Percentiles rank a stretch among this genome's conserved stretches.
Evolutionary conservation across 2,888 invertebrate genomes (phyloP).

Genomic region (Drepana falcataria): DNA sequence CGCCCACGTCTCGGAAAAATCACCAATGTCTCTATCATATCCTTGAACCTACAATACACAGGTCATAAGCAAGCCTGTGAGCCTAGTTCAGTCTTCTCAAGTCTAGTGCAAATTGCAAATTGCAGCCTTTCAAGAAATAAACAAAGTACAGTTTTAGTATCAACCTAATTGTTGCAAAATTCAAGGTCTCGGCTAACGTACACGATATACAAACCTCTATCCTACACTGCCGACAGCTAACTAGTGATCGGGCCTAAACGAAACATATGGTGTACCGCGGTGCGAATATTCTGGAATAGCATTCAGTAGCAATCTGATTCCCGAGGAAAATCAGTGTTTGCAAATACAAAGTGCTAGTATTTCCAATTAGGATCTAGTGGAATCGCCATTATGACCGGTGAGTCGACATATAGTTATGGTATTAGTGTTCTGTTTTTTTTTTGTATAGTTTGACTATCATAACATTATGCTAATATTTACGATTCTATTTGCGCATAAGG

Average conservation of each 20-base stretch:
- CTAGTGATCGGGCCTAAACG: slow-evolving; percentile 46
- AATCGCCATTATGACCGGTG: slow-evolving; percentile 23
- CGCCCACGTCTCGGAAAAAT: slow-evolving; percentile 41
- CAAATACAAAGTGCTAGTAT: slow-evolving; percentile 10
- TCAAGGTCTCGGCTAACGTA: too few relatives aligned
- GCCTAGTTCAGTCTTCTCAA: too few relatives aligned
- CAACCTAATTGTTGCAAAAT: neutral
- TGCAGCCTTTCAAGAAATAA: too few relatives aligned
- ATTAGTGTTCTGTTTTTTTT: neutral
- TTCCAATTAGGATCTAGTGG: neutral
- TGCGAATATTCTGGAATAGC: slow-evolving; percentile 54
- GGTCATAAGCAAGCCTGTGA: slow-evolving; percentile 3
- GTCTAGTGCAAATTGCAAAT: too few relatives aligned
- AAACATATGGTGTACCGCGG: slow-evolving; percentile 71
- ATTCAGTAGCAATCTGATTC: slow-evolving; percentile 48
- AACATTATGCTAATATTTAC: slow-evolving; percentile 1
- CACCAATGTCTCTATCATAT: slow-evolving; percentile 41
- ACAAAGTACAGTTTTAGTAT: slow-evolving; percentile 6
- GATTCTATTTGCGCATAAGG: slow-evolving; percentile 5
- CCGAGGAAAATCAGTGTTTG: slow-evolving; percentile 29
- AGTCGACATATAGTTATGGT: slow-evolving; percentile 5
- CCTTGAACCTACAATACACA: slow-evolving; percentile 39
- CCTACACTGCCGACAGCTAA: slow-evolving; percentile 29
- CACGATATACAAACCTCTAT: neutral
- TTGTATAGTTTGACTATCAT: neutral